A percentile compares a stretch with the other conserved stretches of the same genome.
phyloP scores from a whole-genome alignment of 2,888 invertebrate genomes.

The Molanna angustata region DNA sequence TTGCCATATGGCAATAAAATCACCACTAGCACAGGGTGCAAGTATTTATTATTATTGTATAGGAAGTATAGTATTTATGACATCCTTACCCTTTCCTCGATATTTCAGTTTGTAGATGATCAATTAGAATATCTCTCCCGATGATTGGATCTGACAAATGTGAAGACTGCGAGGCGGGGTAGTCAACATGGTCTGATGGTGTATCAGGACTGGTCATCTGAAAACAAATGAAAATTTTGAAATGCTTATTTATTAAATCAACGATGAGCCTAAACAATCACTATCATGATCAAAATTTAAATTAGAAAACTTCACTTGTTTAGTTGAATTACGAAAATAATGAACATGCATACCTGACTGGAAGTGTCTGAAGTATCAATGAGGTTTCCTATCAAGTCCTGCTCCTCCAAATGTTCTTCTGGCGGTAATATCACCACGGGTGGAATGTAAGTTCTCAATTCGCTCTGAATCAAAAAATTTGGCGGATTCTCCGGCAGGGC shows the following conservation, averaged over 20 bases:
- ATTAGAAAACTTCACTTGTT: no score
- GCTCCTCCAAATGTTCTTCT: constrained; percentile 55
- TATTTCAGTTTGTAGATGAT: constrained; percentile 75
- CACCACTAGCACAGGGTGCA: no score
- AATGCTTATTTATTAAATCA: background rate
- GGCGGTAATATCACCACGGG: constrained; percentile 87
- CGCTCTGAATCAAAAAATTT: constrained; percentile 90
- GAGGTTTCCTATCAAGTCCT: constrained; percentile 59
- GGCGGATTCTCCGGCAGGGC: constrained; percentile 90
- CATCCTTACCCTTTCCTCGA: constrained; percentile 60
- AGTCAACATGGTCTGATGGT: constrained; percentile 27
- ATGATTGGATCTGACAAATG: constrained; percentile 43
- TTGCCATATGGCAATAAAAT: no score
- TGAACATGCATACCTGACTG: constrained; percentile 41
- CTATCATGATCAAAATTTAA: background rate
- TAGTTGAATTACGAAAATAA: background rate
- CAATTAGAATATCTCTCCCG: constrained; percentile 72
- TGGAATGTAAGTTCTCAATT: constrained; percentile 89
- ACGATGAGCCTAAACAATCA: background rate
- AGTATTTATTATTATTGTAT: no score
- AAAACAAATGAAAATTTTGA: constrained; percentile 2
- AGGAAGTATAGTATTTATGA: background rate
- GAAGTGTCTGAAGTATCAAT: constrained; percentile 68
- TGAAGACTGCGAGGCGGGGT: constrained; percentile 17
- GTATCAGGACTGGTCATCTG: constrained; percentile 44